These are phyloP conservation scores for Meteorus sp. DNA, from an alignment of 1,140 invertebrate species.

Conservation along the genomic window DNA sequence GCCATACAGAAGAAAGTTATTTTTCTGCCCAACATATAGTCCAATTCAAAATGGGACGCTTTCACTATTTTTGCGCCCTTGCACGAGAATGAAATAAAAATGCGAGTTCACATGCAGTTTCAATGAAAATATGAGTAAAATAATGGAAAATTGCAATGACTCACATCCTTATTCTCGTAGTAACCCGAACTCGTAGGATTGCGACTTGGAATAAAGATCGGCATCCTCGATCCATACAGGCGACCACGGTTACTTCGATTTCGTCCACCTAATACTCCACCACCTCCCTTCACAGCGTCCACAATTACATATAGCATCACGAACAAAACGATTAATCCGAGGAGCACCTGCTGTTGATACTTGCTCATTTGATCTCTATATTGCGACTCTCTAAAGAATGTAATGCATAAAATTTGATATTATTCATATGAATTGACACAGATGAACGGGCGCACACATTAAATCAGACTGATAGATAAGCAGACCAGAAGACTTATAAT, in stretches of 20 bases:
- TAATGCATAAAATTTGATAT: no score
- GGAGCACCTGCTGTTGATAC: constrained; percentile 13
- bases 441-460: no score
- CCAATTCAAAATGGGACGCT: constrained; percentile 89
- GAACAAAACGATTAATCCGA: constrained; percentile 41
- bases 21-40: constrained; percentile 90
- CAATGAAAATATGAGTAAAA: no score
- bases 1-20: constrained; percentile 90
- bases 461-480: no score
- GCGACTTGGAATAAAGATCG: constrained; percentile 66
- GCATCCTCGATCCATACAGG: constrained; percentile 60
- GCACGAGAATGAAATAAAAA: no score
- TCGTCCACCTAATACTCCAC: constrained; percentile 45
- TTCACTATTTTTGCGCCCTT: constrained; percentile 89
- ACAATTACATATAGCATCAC: constrained; percentile 35
- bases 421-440: no score
- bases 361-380: neutral
- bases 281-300: constrained; percentile 53
- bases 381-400: no score
- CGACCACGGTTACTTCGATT: constrained; percentile 55
- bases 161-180: constrained; percentile 75
- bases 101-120: no score
- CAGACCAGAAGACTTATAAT: no score
- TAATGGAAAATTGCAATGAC: constrained; percentile 34
- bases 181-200: constrained; percentile 69